These are phyloP conservation scores for Oasisia sp. DNA, from an alignment of 2,888 invertebrate species.

Conservation along the genomic window DNA sequence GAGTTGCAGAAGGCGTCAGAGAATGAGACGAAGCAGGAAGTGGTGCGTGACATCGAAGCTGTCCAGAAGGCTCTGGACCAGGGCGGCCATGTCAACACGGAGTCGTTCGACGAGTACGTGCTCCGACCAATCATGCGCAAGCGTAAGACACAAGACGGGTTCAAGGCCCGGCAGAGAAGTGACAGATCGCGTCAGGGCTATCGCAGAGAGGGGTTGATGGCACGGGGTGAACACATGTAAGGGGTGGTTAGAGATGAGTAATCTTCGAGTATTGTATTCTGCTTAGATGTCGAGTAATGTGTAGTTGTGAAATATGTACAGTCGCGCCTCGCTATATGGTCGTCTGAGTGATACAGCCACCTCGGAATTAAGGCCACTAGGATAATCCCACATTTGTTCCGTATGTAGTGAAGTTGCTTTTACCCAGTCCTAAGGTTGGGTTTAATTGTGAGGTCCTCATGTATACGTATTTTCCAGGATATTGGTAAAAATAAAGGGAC, in stretches of 20 bases:
- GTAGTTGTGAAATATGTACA: no score
- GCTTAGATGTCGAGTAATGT: no score
- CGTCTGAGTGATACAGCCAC: background rate
- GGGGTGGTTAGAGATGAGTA: background rate
- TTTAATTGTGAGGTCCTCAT: no score
- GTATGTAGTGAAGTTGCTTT: no score
- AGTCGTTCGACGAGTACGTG: constrained; percentile 24
- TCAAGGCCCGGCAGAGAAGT: constrained; percentile 28
- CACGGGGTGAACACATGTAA: background rate
- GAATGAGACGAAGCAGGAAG: background rate
- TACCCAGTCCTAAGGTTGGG: no score
- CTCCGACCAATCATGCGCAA: constrained; percentile 31
- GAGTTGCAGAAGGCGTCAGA: background rate
- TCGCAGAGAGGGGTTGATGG: background rate
- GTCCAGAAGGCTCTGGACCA: background rate
- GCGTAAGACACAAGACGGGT: constrained; percentile 34
- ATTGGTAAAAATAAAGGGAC: background rate
- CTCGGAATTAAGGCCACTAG: no score
- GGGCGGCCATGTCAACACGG: background rate
- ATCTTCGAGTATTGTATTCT: no score
- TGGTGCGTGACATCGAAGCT: background rate
- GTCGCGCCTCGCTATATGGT: background rate
- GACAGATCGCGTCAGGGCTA: background rate
- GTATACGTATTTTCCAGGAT: no score
- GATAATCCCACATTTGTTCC: no score